Evolutionary conservation across 2,113 vertebrate genomes (phyloP).

Genomic region (Zosterops pallidus): DNA sequence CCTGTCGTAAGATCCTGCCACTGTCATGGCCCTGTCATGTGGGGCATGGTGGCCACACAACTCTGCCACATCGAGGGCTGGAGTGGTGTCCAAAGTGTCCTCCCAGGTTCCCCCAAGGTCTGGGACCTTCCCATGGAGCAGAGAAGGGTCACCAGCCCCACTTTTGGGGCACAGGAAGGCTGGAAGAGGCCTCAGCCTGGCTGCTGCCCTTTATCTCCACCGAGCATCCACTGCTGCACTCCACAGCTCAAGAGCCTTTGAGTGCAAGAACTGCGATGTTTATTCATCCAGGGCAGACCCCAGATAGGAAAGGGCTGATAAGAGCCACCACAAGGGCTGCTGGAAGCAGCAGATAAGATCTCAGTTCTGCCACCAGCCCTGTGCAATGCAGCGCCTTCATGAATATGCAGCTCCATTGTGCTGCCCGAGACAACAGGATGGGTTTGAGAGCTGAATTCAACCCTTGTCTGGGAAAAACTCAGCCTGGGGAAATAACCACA

Average conservation of each 20-base stretch:
- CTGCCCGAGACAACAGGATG: neutral
- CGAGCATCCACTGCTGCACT: neutral
- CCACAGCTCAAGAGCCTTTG: neutral
- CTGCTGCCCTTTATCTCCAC: neutral
- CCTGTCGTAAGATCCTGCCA: neutral
- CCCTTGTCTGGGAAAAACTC: neutral
- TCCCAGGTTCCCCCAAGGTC: neutral
- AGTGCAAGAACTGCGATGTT: neutral
- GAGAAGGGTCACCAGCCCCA: neutral
- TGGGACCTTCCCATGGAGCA: neutral
- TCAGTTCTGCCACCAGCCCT: neutral
- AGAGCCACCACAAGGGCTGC: neutral
- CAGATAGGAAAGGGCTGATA: neutral
- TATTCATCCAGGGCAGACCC: constrained; percentile 29
- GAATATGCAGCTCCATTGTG: constrained; percentile 23
- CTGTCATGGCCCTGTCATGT: fast-evolving
- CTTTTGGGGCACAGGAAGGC: neutral
- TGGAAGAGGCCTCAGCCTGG: neutral
- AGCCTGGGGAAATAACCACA: neutral
- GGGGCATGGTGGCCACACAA: neutral
- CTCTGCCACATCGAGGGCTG: neutral
- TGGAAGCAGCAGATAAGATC: constrained; percentile 29
- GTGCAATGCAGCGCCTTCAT: neutral
- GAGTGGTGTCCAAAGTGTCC: neutral
- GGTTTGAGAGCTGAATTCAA: neutral